Conservation (phyloP, 2,888 invertebrate genomes). For the Parasteatoda lunata region DNA sequence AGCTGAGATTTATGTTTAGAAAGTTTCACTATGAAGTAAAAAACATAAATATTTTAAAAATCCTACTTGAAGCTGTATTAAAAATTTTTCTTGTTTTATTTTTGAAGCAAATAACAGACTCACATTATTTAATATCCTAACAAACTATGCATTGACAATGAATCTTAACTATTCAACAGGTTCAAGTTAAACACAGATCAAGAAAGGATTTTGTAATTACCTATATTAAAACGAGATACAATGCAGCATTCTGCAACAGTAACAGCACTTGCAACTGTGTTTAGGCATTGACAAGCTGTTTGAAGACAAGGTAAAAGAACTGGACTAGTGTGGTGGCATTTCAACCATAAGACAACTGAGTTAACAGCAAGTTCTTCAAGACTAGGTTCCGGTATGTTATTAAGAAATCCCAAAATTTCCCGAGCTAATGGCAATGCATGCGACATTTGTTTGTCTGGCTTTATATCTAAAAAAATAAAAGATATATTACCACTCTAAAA, state of each 20-base stretch:
- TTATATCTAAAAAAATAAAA: constrained; percentile 12
- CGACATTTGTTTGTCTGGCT: constrained; percentile 31
- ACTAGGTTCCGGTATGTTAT: constrained; percentile 25
- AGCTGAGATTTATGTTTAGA: too few relatives aligned
- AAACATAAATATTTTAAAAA: too few relatives aligned
- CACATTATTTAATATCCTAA: too few relatives aligned
- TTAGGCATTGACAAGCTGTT: constrained; percentile 38
- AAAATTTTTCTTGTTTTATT: too few relatives aligned
- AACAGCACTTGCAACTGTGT: constrained; percentile 24
- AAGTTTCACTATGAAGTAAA: too few relatives aligned
- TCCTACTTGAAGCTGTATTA: too few relatives aligned
- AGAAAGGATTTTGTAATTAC: neutral
- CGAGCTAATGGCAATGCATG: constrained; percentile 44
- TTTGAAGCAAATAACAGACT: too few relatives aligned
- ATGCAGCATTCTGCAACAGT: constrained; percentile 50
- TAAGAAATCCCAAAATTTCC: constrained; percentile 42
- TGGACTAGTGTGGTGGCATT: constrained; percentile 14
- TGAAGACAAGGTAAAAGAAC: constrained; percentile 52
- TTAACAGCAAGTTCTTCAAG: constrained; percentile 13
- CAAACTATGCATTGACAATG: too few relatives aligned
- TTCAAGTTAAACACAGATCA: too few relatives aligned
- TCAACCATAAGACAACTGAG: constrained; percentile 34
- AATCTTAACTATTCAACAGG: too few relatives aligned
- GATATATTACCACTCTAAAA: neutral
- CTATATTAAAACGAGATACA: constrained; percentile 39